Evolutionary conservation across 2,113 vertebrate species (phyloP), one percentile per base, ranked within the genome.

Genomic region (Bolborhynchus lineola): DNA sequence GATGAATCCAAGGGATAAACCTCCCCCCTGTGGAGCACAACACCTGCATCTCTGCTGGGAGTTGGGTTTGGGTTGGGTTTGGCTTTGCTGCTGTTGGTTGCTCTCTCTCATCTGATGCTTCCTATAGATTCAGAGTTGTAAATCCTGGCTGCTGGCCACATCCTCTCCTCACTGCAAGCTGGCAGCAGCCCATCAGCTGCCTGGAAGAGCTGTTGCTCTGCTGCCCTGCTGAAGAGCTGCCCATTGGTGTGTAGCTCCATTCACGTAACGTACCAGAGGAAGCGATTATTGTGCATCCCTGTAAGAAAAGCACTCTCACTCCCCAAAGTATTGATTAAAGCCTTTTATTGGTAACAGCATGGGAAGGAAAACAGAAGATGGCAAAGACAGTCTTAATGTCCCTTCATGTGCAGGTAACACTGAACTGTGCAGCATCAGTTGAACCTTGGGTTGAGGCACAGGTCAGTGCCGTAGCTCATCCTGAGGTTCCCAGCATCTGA

Each of bases 211-310:
- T 50, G 44, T n/a, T 8, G 42, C 24, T 15, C 10, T 52, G 59
- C 1, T 1, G 67, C 24, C 11, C 25, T 53, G 63, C 55, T 42
- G 64, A 63, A 35, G 55, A 63, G 55, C 47, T 77, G 41, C 59
- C 37, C n/a, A 3, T 28, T 3, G 1, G 29, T 5, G 24, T 33
- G 15, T 37, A 59, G 19, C 35, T 81, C 37, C 62, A 24, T 9
- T 0, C 29, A 0, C 1, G 18, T 33, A 49, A 42, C 0, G 2
- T 47, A 49, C 35, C 4, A 21, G n/a, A 70, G 47, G 16, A 23
- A 42, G 17, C 3, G 44, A 20, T 35, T 20, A 41, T 25, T 47
- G 25, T 46, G 50, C n/a, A 52, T 67, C 47, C 26, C 53, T 33
- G 18, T 55, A 29, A 20, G 37, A 52, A 82, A 77, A n/a, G 2